Percentiles rank a stretch among this genome's conserved stretches.
These are phyloP conservation scores for Borostomias antarcticus DNA, from an alignment of 2,797 vertebrate genomes.

Conservation along the genomic window DNA sequence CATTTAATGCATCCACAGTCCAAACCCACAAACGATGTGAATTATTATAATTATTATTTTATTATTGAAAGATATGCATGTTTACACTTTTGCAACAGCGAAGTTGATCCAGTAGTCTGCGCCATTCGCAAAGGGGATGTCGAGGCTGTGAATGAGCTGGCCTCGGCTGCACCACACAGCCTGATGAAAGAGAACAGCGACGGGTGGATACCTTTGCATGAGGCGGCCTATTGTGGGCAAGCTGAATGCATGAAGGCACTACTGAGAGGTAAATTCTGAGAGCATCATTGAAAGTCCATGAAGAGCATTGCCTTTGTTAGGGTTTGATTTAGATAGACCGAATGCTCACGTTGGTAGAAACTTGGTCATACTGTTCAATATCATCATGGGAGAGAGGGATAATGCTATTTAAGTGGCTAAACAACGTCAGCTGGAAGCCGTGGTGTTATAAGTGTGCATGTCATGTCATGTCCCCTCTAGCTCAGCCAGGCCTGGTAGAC, in stretches of 20 bases:
- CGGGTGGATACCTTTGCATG: conserved; percentile 91
- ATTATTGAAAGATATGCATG: too few relatives aligned
- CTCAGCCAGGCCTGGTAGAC: conserved; percentile 85
- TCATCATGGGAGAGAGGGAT: background rate
- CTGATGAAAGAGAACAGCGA: conserved; percentile 84
- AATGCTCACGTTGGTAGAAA: background rate
- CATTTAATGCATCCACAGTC: too few relatives aligned
- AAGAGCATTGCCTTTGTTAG: conserved; percentile 1
- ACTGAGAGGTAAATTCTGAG: conserved; percentile 78
- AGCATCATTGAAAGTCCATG: conserved; percentile 11
- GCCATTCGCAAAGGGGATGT: conserved; percentile 85
- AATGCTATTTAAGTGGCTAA: conserved; percentile 1
- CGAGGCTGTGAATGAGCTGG: conserved; percentile 72
- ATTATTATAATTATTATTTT: too few relatives aligned
- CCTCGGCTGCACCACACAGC: conserved; percentile 77
- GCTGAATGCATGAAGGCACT: conserved; percentile 80
- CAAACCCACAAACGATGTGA: too few relatives aligned
- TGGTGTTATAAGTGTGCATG: too few relatives aligned
- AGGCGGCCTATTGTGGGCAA: conserved; percentile 88
- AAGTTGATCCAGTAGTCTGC: conserved; percentile 77
- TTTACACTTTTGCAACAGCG: conserved; percentile 62
- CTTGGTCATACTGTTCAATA: background rate
- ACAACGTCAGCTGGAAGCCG: background rate
- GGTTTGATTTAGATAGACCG: background rate
- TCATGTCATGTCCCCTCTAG: conserved; percentile 74